Evolutionary conservation across 2,888 invertebrate genomes (phyloP).

Genomic region (Acrocyrtus sp.): DNA sequence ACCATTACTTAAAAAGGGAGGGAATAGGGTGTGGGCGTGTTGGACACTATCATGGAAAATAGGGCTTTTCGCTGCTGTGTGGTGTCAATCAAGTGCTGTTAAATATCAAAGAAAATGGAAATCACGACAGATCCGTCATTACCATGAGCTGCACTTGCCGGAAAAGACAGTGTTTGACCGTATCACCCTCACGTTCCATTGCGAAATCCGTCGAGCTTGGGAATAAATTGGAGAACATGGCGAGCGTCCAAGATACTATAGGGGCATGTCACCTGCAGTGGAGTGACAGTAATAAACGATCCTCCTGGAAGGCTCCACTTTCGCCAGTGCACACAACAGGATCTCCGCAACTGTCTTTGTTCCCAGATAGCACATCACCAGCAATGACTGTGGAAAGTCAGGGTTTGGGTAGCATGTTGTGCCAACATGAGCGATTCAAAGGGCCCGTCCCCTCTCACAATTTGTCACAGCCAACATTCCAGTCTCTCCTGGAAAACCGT

Average conservation of each 20-base stretch:
- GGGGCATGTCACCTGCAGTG: conserved; percentile 29
- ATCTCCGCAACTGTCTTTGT: conserved; percentile 13
- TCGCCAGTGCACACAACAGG: background rate
- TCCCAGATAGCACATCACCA: background rate
- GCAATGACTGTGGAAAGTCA: background rate
- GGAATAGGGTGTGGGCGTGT: too few species aligned
- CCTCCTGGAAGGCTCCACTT: background rate
- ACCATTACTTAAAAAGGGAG: too few species aligned
- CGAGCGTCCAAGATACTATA: conserved; percentile 13
- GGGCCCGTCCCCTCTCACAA: too few species aligned
- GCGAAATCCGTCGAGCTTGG: conserved; percentile 1
- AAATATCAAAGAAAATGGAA: background rate
- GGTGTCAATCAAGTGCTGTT: too few species aligned
- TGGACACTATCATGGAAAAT: too few species aligned
- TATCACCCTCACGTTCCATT: background rate
- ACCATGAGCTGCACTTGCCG: too few species aligned
- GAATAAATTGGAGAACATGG: conserved; percentile 7
- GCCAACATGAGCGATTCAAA: too few species aligned
- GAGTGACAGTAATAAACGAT: conserved; percentile 31
- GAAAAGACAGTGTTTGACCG: too few species aligned
- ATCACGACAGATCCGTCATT: conserved; percentile 4
- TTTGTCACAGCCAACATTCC: too few species aligned
- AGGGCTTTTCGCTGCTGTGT: too few species aligned
- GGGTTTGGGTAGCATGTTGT: background rate
- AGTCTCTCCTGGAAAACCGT: too few species aligned